Percentiles rank a stretch among this genome's conserved stretches.
Conservation (phyloP, 2,797 vertebrate species). For the Neopelma chrysocephalum region DNA sequence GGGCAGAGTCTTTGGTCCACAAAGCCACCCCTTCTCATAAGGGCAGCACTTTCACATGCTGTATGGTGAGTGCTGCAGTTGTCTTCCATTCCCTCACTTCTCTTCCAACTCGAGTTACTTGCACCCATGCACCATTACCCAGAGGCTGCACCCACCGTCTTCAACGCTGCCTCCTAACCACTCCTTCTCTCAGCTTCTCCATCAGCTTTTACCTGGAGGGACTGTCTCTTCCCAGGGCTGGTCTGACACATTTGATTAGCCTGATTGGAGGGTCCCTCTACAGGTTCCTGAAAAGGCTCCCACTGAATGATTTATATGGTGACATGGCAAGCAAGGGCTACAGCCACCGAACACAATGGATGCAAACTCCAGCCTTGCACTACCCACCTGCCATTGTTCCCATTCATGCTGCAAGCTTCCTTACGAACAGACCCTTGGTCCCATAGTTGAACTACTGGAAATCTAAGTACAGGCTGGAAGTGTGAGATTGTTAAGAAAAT, state of each 20-base stretch:
- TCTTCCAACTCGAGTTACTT: background rate
- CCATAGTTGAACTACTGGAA: background rate
- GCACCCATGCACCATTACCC: background rate
- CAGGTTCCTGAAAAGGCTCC: background rate
- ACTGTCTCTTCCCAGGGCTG: background rate
- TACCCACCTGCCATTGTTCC: background rate
- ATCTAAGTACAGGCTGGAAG: background rate
- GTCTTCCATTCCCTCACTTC: background rate
- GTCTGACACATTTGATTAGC: background rate
- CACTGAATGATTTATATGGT: background rate
- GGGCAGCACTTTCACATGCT: background rate
- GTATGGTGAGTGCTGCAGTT: background rate
- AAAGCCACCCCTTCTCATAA: background rate
- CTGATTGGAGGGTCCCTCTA: background rate
- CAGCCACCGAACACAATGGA: rapidly evolving
- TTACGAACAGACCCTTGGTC: background rate
- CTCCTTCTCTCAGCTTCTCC: background rate
- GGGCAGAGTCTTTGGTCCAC: background rate
- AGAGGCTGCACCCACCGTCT: background rate
- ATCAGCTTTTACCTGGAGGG: background rate
- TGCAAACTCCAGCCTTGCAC: background rate
- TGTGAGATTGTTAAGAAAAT: conserved; percentile 19
- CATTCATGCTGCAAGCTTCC: background rate
- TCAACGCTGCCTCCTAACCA: rapidly evolving
- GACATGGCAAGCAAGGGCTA: background rate